phyloP scores from a whole-genome alignment of 2,888 invertebrate species.

The Erebia aethiops region DNA sequence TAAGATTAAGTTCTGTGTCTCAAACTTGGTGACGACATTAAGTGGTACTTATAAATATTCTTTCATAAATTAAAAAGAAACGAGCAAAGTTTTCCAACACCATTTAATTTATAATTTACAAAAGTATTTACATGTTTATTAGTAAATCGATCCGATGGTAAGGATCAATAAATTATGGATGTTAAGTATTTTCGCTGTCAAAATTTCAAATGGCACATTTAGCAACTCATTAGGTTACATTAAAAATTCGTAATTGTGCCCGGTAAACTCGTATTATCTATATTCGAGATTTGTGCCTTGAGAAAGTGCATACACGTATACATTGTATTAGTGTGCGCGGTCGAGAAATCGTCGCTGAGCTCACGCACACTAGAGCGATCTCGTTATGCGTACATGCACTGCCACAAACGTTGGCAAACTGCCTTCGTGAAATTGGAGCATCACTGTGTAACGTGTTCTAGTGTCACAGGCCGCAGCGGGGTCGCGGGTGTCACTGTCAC shows the following conservation, averaged over 20 bases:
- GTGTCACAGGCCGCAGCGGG: background rate
- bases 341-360: too few relatives aligned
- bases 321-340: background rate
- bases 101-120: slow-evolving; percentile 20
- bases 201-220: background rate
- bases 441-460: background rate
- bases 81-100: background rate
- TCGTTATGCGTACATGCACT: too few relatives aligned
- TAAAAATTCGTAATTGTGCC: background rate
- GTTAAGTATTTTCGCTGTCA: background rate
- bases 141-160: background rate
- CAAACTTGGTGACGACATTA: too few relatives aligned
- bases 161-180: background rate
- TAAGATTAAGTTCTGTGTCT: too few relatives aligned
- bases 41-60: background rate
- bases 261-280: background rate
- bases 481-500: background rate
- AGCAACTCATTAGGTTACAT: too few relatives aligned
- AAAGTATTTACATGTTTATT: slow-evolving; percentile 9
- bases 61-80: background rate
- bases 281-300: background rate
- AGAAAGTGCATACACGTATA: too few relatives aligned
- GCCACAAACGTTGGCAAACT: too few relatives aligned
- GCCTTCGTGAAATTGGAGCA: too few relatives aligned
- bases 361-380: too few relatives aligned